Evolutionary conservation across 2,113 vertebrate genomes (phyloP).

Genomic region (Beaufortia kweichowensis): DNA sequence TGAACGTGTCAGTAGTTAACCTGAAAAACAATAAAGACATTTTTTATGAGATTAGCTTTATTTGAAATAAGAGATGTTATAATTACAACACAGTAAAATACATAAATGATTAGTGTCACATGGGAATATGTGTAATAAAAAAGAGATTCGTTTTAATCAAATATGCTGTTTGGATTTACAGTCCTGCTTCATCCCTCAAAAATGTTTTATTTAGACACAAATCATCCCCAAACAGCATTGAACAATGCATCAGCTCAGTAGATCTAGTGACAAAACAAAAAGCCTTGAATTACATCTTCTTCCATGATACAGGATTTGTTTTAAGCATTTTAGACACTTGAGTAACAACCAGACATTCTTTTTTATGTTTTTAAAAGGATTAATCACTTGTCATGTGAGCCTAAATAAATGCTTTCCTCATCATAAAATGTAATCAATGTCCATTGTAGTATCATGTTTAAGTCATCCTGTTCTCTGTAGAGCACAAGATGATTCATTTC

Average conservation of each 20-base stretch:
- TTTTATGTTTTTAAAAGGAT: background rate
- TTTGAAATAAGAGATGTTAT: conserved; percentile 15
- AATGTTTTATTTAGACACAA: background rate
- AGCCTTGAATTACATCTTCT: background rate
- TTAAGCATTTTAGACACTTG: background rate
- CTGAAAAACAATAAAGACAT: background rate
- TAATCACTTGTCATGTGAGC: background rate
- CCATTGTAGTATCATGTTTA: conserved; percentile 6
- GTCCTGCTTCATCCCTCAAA: no score
- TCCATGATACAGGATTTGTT: background rate
- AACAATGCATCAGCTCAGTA: background rate
- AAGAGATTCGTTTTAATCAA: background rate
- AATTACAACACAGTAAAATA: background rate
- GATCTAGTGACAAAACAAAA: background rate
- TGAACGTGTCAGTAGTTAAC: no score
- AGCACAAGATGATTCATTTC: conserved; percentile 50
- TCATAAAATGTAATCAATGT: background rate
- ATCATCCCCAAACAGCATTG: background rate
- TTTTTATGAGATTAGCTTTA: background rate
- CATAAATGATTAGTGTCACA: background rate
- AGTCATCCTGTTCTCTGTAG: conserved; percentile 36
- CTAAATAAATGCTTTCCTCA: background rate
- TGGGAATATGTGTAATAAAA: background rate
- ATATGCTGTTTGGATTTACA: no score
- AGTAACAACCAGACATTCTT: background rate